Evolutionary conservation across 2,888 invertebrate genomes (phyloP), one percentile per base, ranked within the genome.

Genomic region (Bombyx huttoni): DNA sequence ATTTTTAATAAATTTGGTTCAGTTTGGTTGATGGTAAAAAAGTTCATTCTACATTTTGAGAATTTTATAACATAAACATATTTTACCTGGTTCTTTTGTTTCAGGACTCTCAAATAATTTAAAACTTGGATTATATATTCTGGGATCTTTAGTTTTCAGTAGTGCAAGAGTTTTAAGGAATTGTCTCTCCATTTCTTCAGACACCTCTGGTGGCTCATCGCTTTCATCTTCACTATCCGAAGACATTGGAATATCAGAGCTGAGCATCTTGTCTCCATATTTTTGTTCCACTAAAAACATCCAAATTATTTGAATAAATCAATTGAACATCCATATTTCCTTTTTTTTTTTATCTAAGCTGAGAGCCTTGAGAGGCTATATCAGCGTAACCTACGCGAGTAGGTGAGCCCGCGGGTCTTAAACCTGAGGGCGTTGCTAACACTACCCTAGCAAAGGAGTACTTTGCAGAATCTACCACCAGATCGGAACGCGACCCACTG

Each of bases 111-210:
- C 81, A 80, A 96, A 97, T 69, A 95, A 96, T 51, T 89, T 90
- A 35, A 90, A 90, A 52, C 91, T 89, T 47, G 93, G 90, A 69
- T 98, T 92, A 78, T 98, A 98, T 58, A 98, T 97, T 61, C 91
- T 90, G 0, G 98, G 96, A 84, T 98, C 96, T 70, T 95, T 96
- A 49, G 92, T 94, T 75, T 98, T 98, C 49, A 99, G 78, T 51
- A 92, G 92, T 0, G 97, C 90, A 1, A 98, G 83, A 0, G 98
- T 94, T 79, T 94, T 94, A 48, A 96, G 92, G 78, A 99, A 99
- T 59, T 95, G 93, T 61, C 94, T 92, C 69, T 98, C 98, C 49
- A 93, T 84, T 59, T 92, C 90, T 63, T 92, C 90, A 0, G 92
- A 71, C 0, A 83, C 72, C 56, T 87, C 88, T 78, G 75, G 93